phyloP scores from a whole-genome alignment of 1,140 invertebrate genomes.

The Diorhabda sublineata region DNA sequence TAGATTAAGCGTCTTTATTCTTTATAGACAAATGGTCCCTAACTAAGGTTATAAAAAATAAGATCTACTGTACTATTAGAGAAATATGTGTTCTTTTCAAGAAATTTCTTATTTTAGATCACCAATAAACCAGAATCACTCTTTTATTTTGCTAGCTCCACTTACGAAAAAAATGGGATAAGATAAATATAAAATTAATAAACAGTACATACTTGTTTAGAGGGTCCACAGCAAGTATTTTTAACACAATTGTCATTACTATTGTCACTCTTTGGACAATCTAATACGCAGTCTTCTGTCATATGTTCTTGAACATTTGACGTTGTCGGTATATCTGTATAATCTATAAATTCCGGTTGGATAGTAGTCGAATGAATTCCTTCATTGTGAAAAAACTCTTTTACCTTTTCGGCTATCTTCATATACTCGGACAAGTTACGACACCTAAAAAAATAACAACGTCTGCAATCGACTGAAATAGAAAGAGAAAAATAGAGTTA shows the following conservation, averaged over 20 bases:
- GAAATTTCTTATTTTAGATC: no score
- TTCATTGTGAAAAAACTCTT: slow-evolving; percentile 93
- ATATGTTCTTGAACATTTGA: slow-evolving; percentile 32
- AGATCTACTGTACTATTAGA: no score
- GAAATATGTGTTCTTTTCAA: no score
- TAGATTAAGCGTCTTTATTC: no score
- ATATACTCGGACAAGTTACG: slow-evolving; percentile 84
- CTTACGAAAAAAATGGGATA: no score
- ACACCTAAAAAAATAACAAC: slow-evolving; percentile 54
- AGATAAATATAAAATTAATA: background rate
- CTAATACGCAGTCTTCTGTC: slow-evolving; percentile 64
- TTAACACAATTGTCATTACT: slow-evolving; percentile 67
- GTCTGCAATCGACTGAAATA: no score
- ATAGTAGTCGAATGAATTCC: slow-evolving; percentile 90
- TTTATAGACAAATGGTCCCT: no score
- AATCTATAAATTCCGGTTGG: slow-evolving; percentile 87
- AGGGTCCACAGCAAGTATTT: slow-evolving; percentile 76
- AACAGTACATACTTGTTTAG: slow-evolving; percentile 56
- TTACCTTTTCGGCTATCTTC: slow-evolving; percentile 90
- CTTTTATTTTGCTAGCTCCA: no score
- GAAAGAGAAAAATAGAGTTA: no score
- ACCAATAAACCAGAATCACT: no score
- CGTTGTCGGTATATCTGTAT: slow-evolving; percentile 45
- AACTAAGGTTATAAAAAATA: no score
- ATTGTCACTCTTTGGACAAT: slow-evolving; percentile 76